Conservation (phyloP, 2,797 vertebrate genomes). For the Neosalanx taihuensis region DNA sequence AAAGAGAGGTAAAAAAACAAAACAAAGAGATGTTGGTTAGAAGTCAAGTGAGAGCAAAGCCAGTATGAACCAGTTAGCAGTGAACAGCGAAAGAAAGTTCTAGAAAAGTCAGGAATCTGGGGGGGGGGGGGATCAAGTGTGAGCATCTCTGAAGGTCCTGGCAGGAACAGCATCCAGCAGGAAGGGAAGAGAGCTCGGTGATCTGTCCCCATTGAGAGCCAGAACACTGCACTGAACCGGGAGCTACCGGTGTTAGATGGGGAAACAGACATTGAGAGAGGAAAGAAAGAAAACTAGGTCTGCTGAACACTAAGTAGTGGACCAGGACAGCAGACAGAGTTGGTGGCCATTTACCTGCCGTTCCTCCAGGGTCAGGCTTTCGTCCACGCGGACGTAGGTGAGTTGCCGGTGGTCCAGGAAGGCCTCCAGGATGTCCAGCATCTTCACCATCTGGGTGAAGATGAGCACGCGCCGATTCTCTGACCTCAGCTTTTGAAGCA, state of each 20-base stretch:
- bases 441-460: slow-evolving; percentile 85
- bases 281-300: not conserved
- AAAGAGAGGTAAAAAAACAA: not conserved
- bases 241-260: slow-evolving; percentile 46
- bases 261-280: slow-evolving; percentile 20
- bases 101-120: not conserved
- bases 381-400: slow-evolving; percentile 90
- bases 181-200: slow-evolving; percentile 46
- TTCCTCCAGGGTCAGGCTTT: slow-evolving; percentile 84
- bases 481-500: slow-evolving; percentile 88
- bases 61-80: not conserved
- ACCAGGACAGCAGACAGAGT: not conserved
- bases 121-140: slow-evolving; percentile 10
- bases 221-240: slow-evolving; percentile 38
- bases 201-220: slow-evolving; percentile 44
- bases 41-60: not conserved
- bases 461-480: slow-evolving; percentile 93
- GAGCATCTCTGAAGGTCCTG: slow-evolving; percentile 41
- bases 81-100: not conserved
- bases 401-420: slow-evolving; percentile 89
- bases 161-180: slow-evolving; percentile 43
- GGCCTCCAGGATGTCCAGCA: slow-evolving; percentile 86
- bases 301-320: not conserved
- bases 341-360: slow-evolving; percentile 76
- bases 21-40: not conserved